Evolutionary conservation across 2,888 invertebrate genomes (phyloP), one percentile per base, ranked within the genome.

Genomic region (Apotomis betuletana): DNA sequence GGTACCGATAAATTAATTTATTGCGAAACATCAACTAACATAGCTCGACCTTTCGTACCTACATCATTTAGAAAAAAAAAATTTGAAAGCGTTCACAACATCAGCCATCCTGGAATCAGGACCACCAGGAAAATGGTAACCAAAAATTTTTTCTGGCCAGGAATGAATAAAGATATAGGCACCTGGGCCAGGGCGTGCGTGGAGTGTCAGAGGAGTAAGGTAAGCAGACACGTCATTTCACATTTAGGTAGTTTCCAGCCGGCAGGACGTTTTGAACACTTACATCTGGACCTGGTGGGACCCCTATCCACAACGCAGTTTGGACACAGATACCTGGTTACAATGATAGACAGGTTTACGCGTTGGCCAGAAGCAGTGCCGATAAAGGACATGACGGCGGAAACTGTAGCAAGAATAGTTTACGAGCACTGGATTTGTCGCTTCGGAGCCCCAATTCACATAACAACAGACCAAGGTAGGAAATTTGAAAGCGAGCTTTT

Each of bases 321-420:
- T 13, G 75, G 75, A 4, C 65, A 74, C 6, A 36, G 69, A 13
- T 77, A 77, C 38, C 64, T 64, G 5, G 12, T 77, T 1, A 79
- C 77, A 0, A 74, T 76, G 51, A 73, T 77, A 10, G 75, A 77
- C 15, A 61, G 75, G 49, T 54, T 27, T 4, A 75, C 76, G 0
- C 44, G 74, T 1, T 77, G 77, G 76, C 75, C 76, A 3, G 76
- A 78, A 68, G 74, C 61, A 3, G 1, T 69, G 38, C 72, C 74
- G 4, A 36, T 75, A 6, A 63, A 67, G 13, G 74, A 74, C 4
- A 76, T 74, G 62, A 73, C 77, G 1, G 81, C 81, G 0, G 77
- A 79, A n/a, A 81, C 80, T 0, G 78, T 83, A 0, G 78, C 81
- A 0, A 68, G 70, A 8, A 75, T 75, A 0, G 74, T 84, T 36